A percentile compares a stretch with the other conserved stretches of the same genome.
Conservation (phyloP, 2,888 invertebrate genomes). For the Amiota communis region DNA sequence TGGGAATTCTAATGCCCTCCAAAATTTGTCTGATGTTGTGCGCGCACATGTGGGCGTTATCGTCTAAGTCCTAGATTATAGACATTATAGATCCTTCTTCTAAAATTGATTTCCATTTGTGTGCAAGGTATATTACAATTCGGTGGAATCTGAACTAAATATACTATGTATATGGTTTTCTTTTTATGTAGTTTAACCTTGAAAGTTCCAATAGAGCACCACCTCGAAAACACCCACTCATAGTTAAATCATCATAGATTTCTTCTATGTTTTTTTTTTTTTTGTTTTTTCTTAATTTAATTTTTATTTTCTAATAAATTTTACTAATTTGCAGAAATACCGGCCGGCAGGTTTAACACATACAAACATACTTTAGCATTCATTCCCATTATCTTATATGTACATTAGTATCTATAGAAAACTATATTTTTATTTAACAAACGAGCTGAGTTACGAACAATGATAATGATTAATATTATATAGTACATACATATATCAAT, state of each 20-base stretch:
- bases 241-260: too few species aligned
- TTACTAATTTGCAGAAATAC: constrained; percentile 37
- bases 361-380: too few species aligned
- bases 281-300: neutral
- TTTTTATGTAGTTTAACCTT: constrained; percentile 25
- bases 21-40: too few species aligned
- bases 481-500: neutral
- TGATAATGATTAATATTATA: constrained; percentile 27
- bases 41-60: too few species aligned
- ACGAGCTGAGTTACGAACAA: constrained; percentile 19
- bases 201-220: constrained; percentile 4
- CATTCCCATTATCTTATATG: neutral
- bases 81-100: too few species aligned
- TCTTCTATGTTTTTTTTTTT: neutral
- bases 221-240: constrained; percentile 13
- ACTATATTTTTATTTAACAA: constrained; percentile 13
- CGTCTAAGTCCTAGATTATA: too few species aligned
- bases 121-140: too few species aligned
- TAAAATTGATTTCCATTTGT: too few species aligned
- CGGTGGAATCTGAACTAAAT: too few species aligned
- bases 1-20: too few species aligned
- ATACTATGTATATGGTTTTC: neutral
- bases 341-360: constrained; percentile 36
- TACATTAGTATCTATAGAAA: neutral
- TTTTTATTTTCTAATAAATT: constrained; percentile 28